Conservation (phyloP, 2,888 invertebrate species). For the Drosophila prostipennis region DNA sequence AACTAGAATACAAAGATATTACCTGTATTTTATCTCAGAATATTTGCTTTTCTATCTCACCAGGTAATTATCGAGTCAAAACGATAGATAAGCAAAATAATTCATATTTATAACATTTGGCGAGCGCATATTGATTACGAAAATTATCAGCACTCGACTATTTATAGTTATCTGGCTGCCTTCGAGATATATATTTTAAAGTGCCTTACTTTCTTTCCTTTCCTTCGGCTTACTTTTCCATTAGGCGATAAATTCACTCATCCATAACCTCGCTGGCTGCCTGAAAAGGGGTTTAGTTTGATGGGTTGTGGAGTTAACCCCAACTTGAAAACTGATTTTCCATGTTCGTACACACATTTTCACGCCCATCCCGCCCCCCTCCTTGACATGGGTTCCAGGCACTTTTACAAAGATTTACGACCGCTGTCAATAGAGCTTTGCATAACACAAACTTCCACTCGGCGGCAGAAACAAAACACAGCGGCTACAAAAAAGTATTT, state of each 20-base stretch:
- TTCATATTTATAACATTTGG: conserved; percentile 14
- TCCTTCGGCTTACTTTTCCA: conserved; percentile 34
- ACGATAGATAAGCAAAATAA: conserved; percentile 23
- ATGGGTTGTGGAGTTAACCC: conserved; percentile 26
- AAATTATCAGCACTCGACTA: conserved; percentile 28
- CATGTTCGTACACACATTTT: conserved; percentile 55
- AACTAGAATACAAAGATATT: conserved; percentile 7
- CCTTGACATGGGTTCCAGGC: conserved; percentile 69
- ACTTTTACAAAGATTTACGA: conserved; percentile 76
- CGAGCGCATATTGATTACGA: conserved; percentile 22
- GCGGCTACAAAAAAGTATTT: conserved; percentile 62
- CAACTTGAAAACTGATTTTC: conserved; percentile 66
- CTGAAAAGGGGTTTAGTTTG: conserved; percentile 10
- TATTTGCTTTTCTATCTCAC: conserved; percentile 6
- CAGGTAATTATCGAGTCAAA: conserved; percentile 6
- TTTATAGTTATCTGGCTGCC: conserved; percentile 28
- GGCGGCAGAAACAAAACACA: conserved; percentile 41
- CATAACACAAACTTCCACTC: conserved; percentile 39
- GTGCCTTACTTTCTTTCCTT: conserved; percentile 17
- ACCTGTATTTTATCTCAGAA: conserved; percentile 15
- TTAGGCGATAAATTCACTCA: conserved; percentile 34
- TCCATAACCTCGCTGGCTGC: conserved; percentile 12
- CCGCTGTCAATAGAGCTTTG: conserved; percentile 77
- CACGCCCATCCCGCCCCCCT: conserved; percentile 44
- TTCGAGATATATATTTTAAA: not conserved